Evolutionary conservation across 1,140 invertebrate species (phyloP).

Genomic region (Popillia japonica): DNA sequence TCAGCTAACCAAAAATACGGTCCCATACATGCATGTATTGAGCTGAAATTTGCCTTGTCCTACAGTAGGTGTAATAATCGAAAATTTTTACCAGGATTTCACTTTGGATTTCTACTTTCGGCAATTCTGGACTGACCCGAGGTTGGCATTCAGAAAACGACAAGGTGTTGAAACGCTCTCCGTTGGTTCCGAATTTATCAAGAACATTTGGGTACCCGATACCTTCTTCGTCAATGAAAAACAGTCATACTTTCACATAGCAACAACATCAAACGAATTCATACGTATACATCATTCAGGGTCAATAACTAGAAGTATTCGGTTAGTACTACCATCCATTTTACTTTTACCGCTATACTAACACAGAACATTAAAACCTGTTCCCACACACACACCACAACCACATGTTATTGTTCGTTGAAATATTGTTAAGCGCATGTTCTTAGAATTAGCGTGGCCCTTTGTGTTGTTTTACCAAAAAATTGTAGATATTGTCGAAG

Average conservation of each 20-base stretch:
- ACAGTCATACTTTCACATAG: constrained; percentile 97
- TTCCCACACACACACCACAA: too few relatives aligned
- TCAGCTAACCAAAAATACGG: neutral
- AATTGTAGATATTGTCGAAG: too few relatives aligned
- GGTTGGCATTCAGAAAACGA: constrained; percentile 88
- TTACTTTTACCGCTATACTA: neutral
- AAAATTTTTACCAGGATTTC: constrained; percentile 79
- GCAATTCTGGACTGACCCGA: constrained; percentile 96
- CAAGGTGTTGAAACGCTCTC: constrained; percentile 88
- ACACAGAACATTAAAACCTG: too few relatives aligned
- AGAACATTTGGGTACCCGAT: constrained; percentile 98
- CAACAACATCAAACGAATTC: constrained; percentile 97
- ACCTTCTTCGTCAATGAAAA: constrained; percentile 99
- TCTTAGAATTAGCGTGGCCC: too few relatives aligned
- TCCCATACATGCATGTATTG: constrained; percentile 2
- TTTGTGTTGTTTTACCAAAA: too few relatives aligned
- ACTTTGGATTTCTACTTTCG: constrained; percentile 99
- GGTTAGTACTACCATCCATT: constrained; percentile 70
- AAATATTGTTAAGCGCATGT: too few relatives aligned
- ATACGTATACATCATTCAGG: constrained; percentile 94
- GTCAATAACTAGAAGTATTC: constrained; percentile 93
- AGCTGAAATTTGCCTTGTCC: neutral
- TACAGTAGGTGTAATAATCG: neutral
- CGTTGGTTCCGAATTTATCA: constrained; percentile 93
- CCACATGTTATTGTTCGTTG: too few relatives aligned